phyloP scores from a whole-genome alignment of 2,888 invertebrate species.

The Agriotes lineatus region DNA sequence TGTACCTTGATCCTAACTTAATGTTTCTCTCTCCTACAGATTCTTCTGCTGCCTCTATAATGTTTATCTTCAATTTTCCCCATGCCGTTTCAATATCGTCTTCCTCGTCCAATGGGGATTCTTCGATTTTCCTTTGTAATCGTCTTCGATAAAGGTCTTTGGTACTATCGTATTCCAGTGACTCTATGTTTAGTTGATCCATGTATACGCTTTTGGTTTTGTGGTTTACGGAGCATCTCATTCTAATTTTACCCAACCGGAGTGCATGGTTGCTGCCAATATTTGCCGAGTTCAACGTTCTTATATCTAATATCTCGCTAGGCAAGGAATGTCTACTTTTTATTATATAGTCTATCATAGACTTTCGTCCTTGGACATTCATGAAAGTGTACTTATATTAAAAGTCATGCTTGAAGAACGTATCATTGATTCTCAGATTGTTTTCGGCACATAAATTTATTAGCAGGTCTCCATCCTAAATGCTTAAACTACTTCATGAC shows the following conservation, averaged over 20 bases:
- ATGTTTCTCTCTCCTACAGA: neutral
- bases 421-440: neutral
- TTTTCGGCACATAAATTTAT: neutral
- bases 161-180: too few relatives aligned
- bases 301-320: too few relatives aligned
- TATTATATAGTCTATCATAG: too few relatives aligned
- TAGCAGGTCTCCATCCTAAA: neutral
- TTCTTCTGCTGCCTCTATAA: too few relatives aligned
- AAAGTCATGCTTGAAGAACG: neutral
- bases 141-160: neutral
- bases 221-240: too few relatives aligned
- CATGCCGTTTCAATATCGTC: too few relatives aligned
- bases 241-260: too few relatives aligned
- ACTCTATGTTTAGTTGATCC: neutral
- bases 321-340: too few relatives aligned
- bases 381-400: neutral
- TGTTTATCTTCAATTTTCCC: too few relatives aligned
- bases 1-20: neutral
- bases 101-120: neutral
- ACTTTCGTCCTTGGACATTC: neutral
- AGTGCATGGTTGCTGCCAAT: too few relatives aligned
- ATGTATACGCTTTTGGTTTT: neutral
- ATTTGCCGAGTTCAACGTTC: too few relatives aligned
- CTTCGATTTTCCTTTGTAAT: neutral
- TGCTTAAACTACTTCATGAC: too few relatives aligned